Percentiles rank a stretch among this genome's conserved stretches.
Conservation (phyloP, 2,113 vertebrate species). For the Bos indicus region DNA sequence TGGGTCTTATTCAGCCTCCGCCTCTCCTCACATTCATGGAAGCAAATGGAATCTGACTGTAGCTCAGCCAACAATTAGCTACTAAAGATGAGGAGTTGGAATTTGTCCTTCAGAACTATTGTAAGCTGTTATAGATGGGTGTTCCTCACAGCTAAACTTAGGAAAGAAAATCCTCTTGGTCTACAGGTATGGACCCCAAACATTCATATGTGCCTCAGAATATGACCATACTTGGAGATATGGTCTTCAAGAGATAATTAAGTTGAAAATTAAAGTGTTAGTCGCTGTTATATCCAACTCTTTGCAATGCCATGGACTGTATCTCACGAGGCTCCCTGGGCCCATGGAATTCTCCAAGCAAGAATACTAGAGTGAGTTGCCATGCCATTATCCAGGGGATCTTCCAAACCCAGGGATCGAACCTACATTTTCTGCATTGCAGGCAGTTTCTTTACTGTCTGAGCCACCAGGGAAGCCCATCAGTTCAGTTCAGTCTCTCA, state of each 20-base stretch:
- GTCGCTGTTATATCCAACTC: not conserved
- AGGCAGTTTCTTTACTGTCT: not conserved
- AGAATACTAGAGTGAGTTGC: not conserved
- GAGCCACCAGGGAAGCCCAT: not conserved
- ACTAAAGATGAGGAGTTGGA: constrained; percentile 28
- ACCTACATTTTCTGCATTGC: not conserved
- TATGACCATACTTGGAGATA: not conserved
- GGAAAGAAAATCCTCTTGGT: constrained; percentile 7
- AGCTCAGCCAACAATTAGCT: not conserved
- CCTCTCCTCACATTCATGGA: not conserved
- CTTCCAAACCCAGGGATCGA: not conserved
- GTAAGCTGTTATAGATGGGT: not conserved
- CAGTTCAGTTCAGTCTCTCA: not conserved
- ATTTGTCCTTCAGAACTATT: constrained; percentile 32
- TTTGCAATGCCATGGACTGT: not conserved
- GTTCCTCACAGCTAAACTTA: constrained; percentile 40
- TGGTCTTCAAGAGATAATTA: not conserved
- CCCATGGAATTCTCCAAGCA: not conserved
- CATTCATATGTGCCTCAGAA: not conserved
- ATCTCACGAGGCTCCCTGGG: not conserved
- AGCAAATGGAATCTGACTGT: not conserved
- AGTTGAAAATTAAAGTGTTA: not conserved
- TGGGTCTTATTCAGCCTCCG: not conserved
- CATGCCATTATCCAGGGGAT: not conserved
- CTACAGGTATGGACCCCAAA: not conserved